Percentiles rank a stretch among this genome's conserved stretches.
phyloP scores from a whole-genome alignment of 2,113 vertebrate genomes.

The Scomber japonicus region DNA sequence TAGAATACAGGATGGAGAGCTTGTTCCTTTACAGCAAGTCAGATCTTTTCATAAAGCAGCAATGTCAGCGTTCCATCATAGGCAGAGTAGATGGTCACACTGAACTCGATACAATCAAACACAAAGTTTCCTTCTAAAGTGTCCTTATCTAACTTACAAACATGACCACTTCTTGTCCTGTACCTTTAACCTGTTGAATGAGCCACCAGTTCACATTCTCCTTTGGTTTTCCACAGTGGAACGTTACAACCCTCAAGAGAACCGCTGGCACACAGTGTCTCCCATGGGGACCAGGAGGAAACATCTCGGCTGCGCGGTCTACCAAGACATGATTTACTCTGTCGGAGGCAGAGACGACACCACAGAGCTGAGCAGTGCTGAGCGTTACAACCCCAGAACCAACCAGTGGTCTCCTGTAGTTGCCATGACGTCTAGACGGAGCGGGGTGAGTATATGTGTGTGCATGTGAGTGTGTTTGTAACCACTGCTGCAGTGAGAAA shows the following conservation, averaged over 20 bases:
- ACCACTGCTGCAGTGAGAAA: not conserved
- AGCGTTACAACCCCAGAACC: constrained; percentile 97
- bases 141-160: too few species aligned
- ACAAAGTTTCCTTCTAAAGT: too few species aligned
- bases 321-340: constrained; percentile 99
- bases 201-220: not conserved
- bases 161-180: too few species aligned
- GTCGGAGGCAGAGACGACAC: constrained; percentile 98
- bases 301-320: constrained; percentile 97
- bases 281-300: constrained; percentile 98
- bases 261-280: constrained; percentile 98
- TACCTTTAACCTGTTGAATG: too few species aligned
- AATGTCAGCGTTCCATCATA: too few species aligned
- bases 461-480: not conserved
- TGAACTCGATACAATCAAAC: too few species aligned
- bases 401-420: constrained; percentile 99
- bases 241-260: constrained; percentile 98
- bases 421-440: constrained; percentile 97
- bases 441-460: constrained; percentile 87
- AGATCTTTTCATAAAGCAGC: too few species aligned
- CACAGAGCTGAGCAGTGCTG: constrained; percentile 96
- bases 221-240: constrained; percentile 86
- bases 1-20: too few species aligned
- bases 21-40: too few species aligned
- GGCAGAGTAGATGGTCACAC: too few species aligned